These are phyloP conservation scores for Pogonophryne albipinna DNA, from an alignment of 2,797 vertebrate genomes.

Conservation along the genomic window DNA sequence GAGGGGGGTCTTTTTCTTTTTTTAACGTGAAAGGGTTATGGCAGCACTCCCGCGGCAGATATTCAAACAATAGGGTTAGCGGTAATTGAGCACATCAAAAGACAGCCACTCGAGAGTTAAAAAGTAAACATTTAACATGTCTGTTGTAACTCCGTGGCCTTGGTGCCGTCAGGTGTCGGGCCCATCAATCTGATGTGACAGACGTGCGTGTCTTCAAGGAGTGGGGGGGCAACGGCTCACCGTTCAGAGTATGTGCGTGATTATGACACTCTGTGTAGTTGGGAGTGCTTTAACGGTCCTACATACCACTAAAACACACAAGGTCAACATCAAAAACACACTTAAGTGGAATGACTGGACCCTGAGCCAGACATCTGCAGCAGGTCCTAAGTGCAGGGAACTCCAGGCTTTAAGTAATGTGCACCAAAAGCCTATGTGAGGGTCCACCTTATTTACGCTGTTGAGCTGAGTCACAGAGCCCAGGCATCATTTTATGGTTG, in stretches of 20 bases:
- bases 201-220: conserved; percentile 32
- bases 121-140: conserved; percentile 66
- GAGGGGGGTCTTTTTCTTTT: conserved; percentile 38
- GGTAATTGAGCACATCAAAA: conserved; percentile 72
- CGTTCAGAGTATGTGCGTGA: conserved; percentile 47
- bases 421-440: conserved; percentile 71
- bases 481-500: conserved; percentile 83
- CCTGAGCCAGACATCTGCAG: conserved; percentile 83
- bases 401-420: conserved; percentile 76
- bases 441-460: conserved; percentile 84
- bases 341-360: conserved; percentile 74
- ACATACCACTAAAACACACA: conserved; percentile 59
- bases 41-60: conserved; percentile 57
- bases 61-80: conserved; percentile 68
- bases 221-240: conserved; percentile 9
- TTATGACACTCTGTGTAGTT: conserved; percentile 52
- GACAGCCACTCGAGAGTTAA: conserved; percentile 62
- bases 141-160: conserved; percentile 48
- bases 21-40: conserved; percentile 60
- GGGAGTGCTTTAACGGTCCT: conserved; percentile 32
- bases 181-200: conserved; percentile 52
- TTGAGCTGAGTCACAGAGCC: conserved; percentile 83
- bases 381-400: conserved; percentile 81
- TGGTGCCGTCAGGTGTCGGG: conserved; percentile 36
- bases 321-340: conserved; percentile 83